Percentiles rank a stretch among this genome's conserved stretches.
Evolutionary conservation across 2,797 vertebrate genomes (phyloP).

Genomic region (Prunella strophiata): DNA sequence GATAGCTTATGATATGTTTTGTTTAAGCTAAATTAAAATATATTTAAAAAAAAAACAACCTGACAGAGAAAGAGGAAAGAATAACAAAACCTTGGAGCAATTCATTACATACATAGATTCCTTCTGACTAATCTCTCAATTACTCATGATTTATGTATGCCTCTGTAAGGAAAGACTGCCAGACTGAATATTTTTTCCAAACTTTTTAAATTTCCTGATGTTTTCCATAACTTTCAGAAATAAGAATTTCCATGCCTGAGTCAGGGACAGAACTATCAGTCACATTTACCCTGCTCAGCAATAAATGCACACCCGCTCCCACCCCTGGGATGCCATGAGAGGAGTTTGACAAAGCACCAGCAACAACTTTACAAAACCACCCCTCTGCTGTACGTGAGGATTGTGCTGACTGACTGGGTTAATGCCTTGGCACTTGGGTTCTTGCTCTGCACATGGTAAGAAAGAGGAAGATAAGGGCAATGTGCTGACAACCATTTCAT

Average conservation of each 20-base stretch:
- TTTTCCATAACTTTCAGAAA: background rate
- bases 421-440: background rate
- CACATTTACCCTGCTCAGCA: background rate
- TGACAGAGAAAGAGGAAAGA: background rate
- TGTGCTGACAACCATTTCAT: slow-evolving; percentile 10
- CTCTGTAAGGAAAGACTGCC: background rate
- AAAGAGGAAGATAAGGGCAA: slow-evolving; percentile 23
- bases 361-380: background rate
- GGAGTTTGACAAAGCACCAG: background rate
- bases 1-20: background rate
- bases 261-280: background rate
- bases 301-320: background rate
- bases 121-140: background rate
- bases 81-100: background rate
- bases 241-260: background rate
- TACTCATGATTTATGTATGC: background rate
- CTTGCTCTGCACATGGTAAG: background rate
- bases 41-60: background rate
- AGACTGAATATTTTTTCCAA: background rate
- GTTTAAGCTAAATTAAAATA: slow-evolving; percentile 2
- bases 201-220: background rate
- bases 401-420: background rate
- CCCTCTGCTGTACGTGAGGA: accelerated
- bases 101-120: background rate
- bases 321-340: background rate